Conservation (phyloP, 2,888 invertebrate species). For the Chloroclysta siterata region DNA sequence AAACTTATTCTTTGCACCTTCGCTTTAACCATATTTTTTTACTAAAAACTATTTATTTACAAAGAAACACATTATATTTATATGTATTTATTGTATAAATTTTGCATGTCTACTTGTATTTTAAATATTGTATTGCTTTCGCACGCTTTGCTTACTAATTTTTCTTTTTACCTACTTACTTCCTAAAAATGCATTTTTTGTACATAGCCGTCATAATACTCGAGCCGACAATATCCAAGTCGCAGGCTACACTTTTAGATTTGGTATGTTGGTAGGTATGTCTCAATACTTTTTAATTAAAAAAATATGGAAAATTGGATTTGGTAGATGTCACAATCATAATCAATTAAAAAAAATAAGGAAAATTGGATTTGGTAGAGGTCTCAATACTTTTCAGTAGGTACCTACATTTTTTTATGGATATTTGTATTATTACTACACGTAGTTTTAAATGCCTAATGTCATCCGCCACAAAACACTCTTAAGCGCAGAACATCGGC, state of each 20-base stretch:
- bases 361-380: too few species aligned
- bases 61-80: not conserved
- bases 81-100: conserved; percentile 1
- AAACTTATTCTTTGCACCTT: conserved; percentile 9
- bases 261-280: too few species aligned
- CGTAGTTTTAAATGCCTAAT: too few species aligned
- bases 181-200: not conserved
- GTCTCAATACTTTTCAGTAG: too few species aligned
- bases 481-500: conserved; percentile 1
- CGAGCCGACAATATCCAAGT: not conserved
- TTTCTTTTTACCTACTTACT: not conserved
- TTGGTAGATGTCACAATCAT: too few species aligned
- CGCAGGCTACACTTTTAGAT: not conserved
- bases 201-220: not conserved
- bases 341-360: too few species aligned
- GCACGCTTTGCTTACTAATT: conserved; percentile 30
- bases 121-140: conserved; percentile 14
- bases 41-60: conserved; percentile 4
- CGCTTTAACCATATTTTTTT: conserved; percentile 6
- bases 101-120: conserved; percentile 2
- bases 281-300: too few species aligned
- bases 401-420: too few species aligned
- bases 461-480: not conserved
- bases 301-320: too few species aligned
- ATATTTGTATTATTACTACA: too few species aligned